Base-by-base conservation (phyloP, 2,888 invertebrate species). In the Neria commutata region DNA sequence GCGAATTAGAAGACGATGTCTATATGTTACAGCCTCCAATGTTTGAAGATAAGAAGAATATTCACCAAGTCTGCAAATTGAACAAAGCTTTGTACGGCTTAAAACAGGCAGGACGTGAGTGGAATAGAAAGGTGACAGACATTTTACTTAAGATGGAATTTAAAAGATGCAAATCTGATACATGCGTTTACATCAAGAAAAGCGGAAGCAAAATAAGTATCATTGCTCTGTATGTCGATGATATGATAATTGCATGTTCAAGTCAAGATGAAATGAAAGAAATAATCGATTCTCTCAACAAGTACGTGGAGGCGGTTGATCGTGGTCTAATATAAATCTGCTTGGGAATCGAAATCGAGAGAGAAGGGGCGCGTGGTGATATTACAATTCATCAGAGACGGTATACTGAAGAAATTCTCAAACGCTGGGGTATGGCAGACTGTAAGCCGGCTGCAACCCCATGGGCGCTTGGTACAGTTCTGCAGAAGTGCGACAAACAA, bases 141-240 rank as follows among this genome's bases (percentile, higher is more conserved):
- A 47, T 55, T 5, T 52, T 55, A 33, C 6, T 29, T 40, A 48
- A 19, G 29, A 52, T 60, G 23, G 52, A 83, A 1, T 85, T 82
- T 16, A 42, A 37, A 73, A 83, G 23, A 6, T 60, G 63, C 24
- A 45, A 60, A 6, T 56, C 54, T n/a, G 66, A 64, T 3, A 58
- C 53, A 24, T 66, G 64, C 34, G 11, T 65, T n/a, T 61, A 64
- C 33, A 34, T 50, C 6, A 60, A 55, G 46, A 26, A 25, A 45
- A 17, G 11, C 19, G 25, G 49, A 17, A 19, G 26, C 14, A 47
- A 56, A 10, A 56, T 60, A 1, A 53, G 42, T 48, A 60, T 56
- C 17, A 29, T 29, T 11, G 29, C 11, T 8, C 11, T 29, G 11
- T 29, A 29, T 29, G 29, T 29, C 6, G 29, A 29, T 8, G 29